Conservation (phyloP, 1,140 invertebrate genomes). For the Ladona fulva region DNA sequence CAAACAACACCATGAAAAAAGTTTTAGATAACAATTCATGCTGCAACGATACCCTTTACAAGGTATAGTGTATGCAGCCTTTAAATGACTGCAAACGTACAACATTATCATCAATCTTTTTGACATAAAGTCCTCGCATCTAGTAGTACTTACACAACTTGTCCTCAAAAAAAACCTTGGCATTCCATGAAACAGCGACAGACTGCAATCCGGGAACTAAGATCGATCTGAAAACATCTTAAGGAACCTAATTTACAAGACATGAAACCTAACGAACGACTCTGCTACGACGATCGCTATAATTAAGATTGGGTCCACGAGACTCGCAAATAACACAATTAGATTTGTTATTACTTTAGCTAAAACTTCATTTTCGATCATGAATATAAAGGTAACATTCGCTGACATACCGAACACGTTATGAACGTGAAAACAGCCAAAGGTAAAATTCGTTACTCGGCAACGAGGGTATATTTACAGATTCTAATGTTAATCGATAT, state of each 20-base stretch:
- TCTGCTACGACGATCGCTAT: neutral
- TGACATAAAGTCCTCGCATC: neutral
- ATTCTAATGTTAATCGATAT: neutral
- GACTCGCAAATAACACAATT: no score
- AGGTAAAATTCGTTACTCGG: no score
- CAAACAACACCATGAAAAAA: no score
- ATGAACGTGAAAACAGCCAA: no score
- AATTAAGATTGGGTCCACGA: neutral
- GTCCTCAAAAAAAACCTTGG: neutral
- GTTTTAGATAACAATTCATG: neutral
- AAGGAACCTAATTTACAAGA: neutral
- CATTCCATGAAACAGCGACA: neutral
- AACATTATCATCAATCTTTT: neutral
- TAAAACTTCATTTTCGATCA: no score
- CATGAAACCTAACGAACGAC: neutral
- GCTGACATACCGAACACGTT: no score
- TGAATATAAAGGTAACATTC: no score
- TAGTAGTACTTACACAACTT: neutral
- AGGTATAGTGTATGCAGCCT: neutral
- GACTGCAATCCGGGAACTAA: constrained; percentile 3
- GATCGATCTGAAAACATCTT: constrained; percentile 4
- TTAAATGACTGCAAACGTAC: neutral
- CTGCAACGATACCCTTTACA: constrained; percentile 5
- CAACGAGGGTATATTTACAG: neutral
- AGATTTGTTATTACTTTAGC: no score